These are phyloP conservation scores for Butorides virescens DNA, from an alignment of 2,113 vertebrate species.

Conservation along the genomic window DNA sequence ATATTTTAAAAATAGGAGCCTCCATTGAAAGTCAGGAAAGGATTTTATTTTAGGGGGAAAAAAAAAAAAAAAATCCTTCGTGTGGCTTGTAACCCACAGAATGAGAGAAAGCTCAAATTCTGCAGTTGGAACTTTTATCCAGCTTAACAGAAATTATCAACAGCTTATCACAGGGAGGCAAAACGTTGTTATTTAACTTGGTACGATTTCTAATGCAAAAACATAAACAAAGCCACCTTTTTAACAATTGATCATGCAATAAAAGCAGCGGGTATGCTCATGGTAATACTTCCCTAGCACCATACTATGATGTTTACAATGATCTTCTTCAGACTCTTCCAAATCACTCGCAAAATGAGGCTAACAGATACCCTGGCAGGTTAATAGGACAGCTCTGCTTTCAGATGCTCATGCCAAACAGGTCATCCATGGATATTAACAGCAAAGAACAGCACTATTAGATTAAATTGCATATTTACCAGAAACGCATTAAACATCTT, in stretches of 20 bases:
- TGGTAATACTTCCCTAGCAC: background rate
- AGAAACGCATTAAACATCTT: background rate
- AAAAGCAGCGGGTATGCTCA: background rate
- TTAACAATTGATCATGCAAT: background rate
- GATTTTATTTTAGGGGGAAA: background rate
- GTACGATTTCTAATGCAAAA: background rate
- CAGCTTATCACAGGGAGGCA: background rate
- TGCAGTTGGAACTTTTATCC: background rate
- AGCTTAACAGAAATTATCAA: background rate
- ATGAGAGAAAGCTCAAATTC: background rate
- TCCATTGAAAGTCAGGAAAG: background rate
- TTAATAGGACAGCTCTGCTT: conserved; percentile 18
- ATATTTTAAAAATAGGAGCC: background rate
- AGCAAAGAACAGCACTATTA: background rate
- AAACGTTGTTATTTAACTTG: background rate
- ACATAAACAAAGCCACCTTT: background rate
- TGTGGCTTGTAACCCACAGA: background rate
- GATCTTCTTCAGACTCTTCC: background rate
- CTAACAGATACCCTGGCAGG: background rate
- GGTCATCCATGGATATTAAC: background rate
- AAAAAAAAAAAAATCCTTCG: background rate
- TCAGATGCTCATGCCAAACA: background rate
- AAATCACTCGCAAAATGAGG: background rate
- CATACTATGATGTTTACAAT: background rate
- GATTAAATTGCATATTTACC: conserved; percentile 24